A percentile compares a stretch with the other conserved stretches of the same genome.
Conservation (phyloP, 2,797 vertebrate genomes). For the Mus spretus region DNA sequence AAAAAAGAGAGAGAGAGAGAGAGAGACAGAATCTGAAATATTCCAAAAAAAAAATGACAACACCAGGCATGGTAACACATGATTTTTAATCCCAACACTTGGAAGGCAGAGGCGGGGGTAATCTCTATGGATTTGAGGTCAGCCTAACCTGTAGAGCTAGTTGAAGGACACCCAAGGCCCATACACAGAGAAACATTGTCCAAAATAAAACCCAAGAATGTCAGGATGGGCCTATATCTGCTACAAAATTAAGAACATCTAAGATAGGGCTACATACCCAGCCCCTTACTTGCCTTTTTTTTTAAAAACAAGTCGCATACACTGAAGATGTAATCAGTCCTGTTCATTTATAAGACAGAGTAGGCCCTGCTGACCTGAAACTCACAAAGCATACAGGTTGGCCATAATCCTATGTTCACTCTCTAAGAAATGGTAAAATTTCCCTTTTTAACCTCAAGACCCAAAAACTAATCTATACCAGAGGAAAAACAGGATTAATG, state of each 20-base stretch:
- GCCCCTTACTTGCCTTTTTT: not conserved
- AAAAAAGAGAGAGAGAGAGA: no score
- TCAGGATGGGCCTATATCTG: not conserved
- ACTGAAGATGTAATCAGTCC: not conserved
- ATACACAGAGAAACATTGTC: not conserved
- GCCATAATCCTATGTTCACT: not conserved
- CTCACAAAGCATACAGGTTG: not conserved
- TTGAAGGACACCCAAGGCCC: not conserved
- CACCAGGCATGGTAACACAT: not conserved
- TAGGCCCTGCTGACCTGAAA: not conserved
- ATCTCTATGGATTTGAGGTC: not conserved
- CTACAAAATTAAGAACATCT: not conserved
- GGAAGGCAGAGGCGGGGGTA: not conserved
- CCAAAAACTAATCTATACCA: not conserved
- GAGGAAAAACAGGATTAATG: not conserved
- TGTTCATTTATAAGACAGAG: not conserved
- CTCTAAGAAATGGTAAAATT: not conserved
- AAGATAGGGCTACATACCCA: not conserved
- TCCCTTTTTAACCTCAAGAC: not conserved
- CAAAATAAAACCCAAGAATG: not conserved
- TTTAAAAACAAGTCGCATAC: not conserved
- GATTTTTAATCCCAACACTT: not conserved
- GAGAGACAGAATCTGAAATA: not conserved
- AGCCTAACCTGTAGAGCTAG: not conserved
- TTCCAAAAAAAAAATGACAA: not conserved